phyloP scores from a whole-genome alignment of 1,140 invertebrate genomes.

The Rhagoletis pomonella region DNA sequence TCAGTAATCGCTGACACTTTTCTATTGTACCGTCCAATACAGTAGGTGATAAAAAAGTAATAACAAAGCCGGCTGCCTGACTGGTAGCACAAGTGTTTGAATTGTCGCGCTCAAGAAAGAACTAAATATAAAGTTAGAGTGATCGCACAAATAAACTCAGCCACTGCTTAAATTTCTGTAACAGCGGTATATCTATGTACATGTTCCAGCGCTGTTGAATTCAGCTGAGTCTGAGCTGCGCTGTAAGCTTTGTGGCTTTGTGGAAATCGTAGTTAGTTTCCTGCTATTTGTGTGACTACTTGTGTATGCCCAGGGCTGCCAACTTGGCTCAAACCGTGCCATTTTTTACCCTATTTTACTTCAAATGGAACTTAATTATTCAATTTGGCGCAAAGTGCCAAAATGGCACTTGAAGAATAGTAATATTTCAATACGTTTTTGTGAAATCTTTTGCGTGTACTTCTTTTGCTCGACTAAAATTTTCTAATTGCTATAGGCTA shows the following conservation, averaged over 20 bases:
- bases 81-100: background rate
- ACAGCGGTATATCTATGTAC: background rate
- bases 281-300: background rate
- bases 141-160: background rate
- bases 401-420: too few relatives aligned
- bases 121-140: background rate
- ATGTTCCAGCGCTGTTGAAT: background rate
- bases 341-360: too few relatives aligned
- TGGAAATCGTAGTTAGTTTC: background rate
- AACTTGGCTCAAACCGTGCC: too few relatives aligned
- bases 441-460: too few relatives aligned
- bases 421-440: too few relatives aligned
- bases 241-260: background rate
- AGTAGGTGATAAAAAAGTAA: background rate
- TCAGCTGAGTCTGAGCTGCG: slow-evolving; percentile 8
- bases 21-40: background rate
- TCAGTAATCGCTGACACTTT: background rate
- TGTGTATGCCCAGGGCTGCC: background rate
- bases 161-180: background rate
- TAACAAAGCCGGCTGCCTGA: background rate
- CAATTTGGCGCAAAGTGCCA: too few relatives aligned
- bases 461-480: too few relatives aligned
- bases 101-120: background rate
- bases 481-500: too few relatives aligned
- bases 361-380: too few relatives aligned